These are phyloP conservation scores for Aix galericulata DNA, from an alignment of 2,113 vertebrate genomes.

Conservation along the genomic window DNA sequence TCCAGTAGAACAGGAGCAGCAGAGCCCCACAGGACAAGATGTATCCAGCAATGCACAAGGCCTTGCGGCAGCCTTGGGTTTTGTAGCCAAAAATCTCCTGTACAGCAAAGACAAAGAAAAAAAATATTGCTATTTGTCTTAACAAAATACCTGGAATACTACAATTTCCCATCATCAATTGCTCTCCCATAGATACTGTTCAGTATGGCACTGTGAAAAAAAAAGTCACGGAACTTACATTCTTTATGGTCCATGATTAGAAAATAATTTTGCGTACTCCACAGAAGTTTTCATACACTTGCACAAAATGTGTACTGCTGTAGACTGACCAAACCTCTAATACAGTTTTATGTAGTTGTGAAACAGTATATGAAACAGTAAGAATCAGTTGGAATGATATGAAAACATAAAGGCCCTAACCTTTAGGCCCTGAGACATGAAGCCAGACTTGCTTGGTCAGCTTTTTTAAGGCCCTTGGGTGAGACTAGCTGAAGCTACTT, in stretches of 20 bases:
- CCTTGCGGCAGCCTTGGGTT: slow-evolving; percentile 60
- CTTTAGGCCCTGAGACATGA: background rate
- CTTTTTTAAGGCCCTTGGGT: background rate
- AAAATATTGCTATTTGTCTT: background rate
- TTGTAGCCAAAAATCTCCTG: slow-evolving; percentile 83
- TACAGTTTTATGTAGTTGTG: background rate
- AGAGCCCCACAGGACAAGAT: slow-evolving; percentile 78
- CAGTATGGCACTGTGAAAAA: background rate
- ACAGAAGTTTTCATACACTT: background rate
- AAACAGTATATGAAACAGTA: background rate
- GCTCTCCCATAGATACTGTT: background rate
- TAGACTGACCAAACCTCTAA: background rate
- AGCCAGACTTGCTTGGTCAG: background rate
- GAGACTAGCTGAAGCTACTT: background rate
- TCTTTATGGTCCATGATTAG: background rate
- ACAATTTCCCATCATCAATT: background rate
- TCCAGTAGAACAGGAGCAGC: slow-evolving; percentile 80
- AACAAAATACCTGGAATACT: background rate
- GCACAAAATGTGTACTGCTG: background rate
- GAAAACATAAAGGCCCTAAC: background rate
- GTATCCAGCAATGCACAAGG: slow-evolving; percentile 73
- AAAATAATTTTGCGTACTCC: background rate
- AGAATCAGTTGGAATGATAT: background rate
- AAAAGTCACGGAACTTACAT: background rate
- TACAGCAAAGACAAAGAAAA: background rate